Evolutionary conservation across 2,888 invertebrate species (phyloP).

Genomic region (Tyria jacobaeae): DNA sequence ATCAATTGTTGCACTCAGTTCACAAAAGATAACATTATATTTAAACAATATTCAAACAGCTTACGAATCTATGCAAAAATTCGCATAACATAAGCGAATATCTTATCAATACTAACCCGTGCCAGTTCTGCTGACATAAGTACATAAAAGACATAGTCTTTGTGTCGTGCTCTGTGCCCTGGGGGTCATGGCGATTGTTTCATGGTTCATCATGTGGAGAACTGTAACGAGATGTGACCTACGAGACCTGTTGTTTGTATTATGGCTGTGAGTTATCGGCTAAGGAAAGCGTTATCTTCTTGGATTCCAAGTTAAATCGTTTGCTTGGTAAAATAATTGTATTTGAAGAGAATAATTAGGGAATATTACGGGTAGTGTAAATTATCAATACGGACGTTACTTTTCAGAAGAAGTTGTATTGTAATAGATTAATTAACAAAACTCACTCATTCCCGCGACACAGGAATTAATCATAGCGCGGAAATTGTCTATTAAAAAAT

Average conservation of each 20-base stretch:
- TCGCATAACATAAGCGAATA: background rate
- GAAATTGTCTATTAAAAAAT: too few species aligned
- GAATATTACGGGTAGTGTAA: too few species aligned
- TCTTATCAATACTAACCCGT: background rate
- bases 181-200: background rate
- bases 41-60: background rate
- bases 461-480: too few species aligned
- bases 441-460: too few species aligned
- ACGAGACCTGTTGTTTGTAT: background rate
- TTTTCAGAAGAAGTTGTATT: too few species aligned
- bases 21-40: background rate
- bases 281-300: constrained; percentile 5
- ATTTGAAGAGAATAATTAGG: too few species aligned
- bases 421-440: too few species aligned
- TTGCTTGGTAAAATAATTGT: background rate
- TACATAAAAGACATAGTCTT: background rate
- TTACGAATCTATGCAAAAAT: background rate
- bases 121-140: background rate
- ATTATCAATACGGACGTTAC: too few species aligned
- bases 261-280: background rate
- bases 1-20: too few species aligned
- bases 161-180: background rate
- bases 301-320: constrained; percentile 2
- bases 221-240: background rate
- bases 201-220: background rate